Base-by-base conservation (phyloP, 2,113 vertebrate genomes). In the Paratilapia polleni region DNA sequence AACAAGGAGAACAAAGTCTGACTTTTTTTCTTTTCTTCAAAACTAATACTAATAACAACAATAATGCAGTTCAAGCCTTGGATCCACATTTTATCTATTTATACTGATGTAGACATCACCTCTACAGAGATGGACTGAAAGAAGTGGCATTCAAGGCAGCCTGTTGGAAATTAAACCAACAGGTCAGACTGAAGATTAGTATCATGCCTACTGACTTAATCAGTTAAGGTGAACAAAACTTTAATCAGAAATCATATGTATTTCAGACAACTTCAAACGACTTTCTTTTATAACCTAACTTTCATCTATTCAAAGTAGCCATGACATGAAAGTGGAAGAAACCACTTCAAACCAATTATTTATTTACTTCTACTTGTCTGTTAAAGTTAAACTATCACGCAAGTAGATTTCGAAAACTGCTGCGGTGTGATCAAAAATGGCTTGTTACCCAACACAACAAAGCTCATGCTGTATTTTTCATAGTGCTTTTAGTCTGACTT, bases 1-100 rank as follows among this genome's bases (percentile, higher is more conserved):
- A 62, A 61, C 2, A 1, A 66, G 22, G 11, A 81, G 86, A 90
- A 82, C 86, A 90, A 84, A 86, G 82, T 62, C 63, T 2, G 38
- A 49, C 60, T 86, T 70, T 70, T 68, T 47, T 41, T 43, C n/a
- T n/a, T n/a, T n/a, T 82, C 34, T 78, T 41, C 15, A 43, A 82
- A 80, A 26, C 79, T 76, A 63, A 63, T 68, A 31, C 56, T 24
- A 74, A 34, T 20, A 24, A 78, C 8, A 22, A 54, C 9, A 38
- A 78, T 2, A 87, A 74, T 12, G 31, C 57, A 3, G 58, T 36
- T 24, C 8, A 1, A 54, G 75, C 57, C 4, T 34, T 8, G 17
- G 28, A 43, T 75, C 49, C 62, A 9, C 47, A 2, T 66, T 77
- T 78, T 49, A 85, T 58, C 31, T 70, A 31, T 84, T 62, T 60